These are phyloP conservation scores for Meriones psammophilus DNA, from an alignment of 2,797 vertebrate species.

Conservation along the genomic window DNA sequence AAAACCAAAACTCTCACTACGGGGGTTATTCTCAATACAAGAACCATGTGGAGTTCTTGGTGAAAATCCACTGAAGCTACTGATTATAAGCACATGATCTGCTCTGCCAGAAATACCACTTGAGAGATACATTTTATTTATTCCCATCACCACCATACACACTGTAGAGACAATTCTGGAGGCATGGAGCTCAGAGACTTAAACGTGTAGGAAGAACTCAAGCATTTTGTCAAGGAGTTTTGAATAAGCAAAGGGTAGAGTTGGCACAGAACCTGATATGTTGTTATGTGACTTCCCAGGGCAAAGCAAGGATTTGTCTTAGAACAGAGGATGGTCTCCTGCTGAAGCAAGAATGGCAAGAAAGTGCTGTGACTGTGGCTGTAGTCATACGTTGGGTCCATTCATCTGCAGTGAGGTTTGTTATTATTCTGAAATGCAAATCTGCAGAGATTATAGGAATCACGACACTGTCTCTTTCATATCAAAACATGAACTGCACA, in stretches of 20 bases:
- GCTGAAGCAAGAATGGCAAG: neutral
- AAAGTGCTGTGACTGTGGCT: neutral
- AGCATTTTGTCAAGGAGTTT: neutral
- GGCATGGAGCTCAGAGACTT: neutral
- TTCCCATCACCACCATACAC: neutral
- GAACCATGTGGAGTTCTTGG: neutral
- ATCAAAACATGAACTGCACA: conserved; percentile 56
- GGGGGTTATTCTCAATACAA: neutral
- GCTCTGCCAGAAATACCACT: neutral
- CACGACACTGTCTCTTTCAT: neutral
- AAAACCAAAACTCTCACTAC: too few relatives aligned
- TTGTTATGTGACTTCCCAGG: neutral
- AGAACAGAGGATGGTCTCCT: neutral
- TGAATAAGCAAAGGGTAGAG: neutral
- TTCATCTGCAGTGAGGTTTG: neutral
- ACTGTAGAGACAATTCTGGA: neutral
- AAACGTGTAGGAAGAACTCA: neutral
- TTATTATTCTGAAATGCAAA: neutral
- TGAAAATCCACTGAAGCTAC: neutral
- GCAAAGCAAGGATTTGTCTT: neutral
- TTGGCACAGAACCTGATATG: neutral
- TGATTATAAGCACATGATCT: neutral
- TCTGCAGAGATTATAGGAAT: neutral
- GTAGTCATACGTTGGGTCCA: neutral
- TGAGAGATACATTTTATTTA: neutral